Conservation (phyloP, 2,113 vertebrate genomes). For the Benthochromis sp. region DNA sequence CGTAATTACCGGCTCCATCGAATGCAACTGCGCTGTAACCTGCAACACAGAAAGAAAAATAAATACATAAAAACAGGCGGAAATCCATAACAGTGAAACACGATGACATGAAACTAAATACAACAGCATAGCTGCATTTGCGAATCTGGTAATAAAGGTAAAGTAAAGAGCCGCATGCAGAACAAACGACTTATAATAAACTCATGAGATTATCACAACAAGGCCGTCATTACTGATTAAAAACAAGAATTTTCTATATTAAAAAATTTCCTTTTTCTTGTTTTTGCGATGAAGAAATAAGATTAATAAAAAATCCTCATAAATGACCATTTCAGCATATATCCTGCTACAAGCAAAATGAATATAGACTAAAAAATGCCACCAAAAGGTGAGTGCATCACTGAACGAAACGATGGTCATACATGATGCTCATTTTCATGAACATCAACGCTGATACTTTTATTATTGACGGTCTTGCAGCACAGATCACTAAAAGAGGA, state of each 20-base stretch:
- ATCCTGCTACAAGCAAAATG: background rate
- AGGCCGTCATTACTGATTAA: background rate
- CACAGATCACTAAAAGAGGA: background rate
- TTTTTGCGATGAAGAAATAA: rapidly evolving
- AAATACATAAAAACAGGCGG: background rate
- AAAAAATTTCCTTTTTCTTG: rapidly evolving
- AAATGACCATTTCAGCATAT: background rate
- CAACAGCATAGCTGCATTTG: background rate
- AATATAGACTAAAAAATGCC: background rate
- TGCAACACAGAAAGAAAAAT: slow-evolving; percentile 59
- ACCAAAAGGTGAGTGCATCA: background rate
- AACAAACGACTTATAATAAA: background rate
- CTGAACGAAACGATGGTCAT: background rate
- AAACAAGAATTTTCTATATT: background rate
- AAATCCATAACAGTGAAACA: background rate
- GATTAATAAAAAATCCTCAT: background rate
- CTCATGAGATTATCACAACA: background rate
- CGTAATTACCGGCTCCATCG: slow-evolving; percentile 86
- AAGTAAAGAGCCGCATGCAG: background rate
- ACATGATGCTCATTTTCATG: background rate
- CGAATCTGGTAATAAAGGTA: background rate
- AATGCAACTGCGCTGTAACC: slow-evolving; percentile 88
- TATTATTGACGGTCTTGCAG: background rate
- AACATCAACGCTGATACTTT: rapidly evolving
- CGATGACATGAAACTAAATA: background rate